A percentile compares a stretch with the other conserved stretches of the same genome.
Conservation (phyloP, 2,797 vertebrate genomes). For the Pantherophis vulpinus region DNA sequence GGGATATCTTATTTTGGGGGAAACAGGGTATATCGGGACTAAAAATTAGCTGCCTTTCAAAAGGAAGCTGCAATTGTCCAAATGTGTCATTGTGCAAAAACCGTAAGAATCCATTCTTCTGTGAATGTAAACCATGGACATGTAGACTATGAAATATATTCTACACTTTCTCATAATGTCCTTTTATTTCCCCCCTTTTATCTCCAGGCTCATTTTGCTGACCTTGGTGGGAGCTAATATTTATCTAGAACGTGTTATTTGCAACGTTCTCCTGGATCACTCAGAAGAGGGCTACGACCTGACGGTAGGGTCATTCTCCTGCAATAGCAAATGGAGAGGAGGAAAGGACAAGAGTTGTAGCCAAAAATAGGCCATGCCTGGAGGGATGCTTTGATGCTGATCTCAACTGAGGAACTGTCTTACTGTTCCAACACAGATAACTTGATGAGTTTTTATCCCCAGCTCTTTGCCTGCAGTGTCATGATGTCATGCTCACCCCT, state of each 20-base stretch:
- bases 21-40: too few species aligned
- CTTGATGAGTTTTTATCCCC: background rate
- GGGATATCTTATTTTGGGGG: too few species aligned
- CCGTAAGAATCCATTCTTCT: background rate
- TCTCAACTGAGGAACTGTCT: constrained; percentile 8
- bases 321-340: background rate
- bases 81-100: background rate
- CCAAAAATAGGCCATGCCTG: background rate
- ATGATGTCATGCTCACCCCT: background rate
- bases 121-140: background rate
- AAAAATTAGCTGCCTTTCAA: background rate
- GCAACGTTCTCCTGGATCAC: constrained; percentile 63
- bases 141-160: background rate
- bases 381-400: background rate
- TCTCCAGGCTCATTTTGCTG: constrained; percentile 69
- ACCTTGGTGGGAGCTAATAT: constrained; percentile 73
- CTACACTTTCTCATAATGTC: background rate
- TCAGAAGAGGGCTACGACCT: constrained; percentile 67
- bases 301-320: constrained; percentile 61
- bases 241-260: constrained; percentile 76
- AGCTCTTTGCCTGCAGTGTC: background rate
- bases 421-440: background rate
- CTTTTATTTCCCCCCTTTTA: background rate
- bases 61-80: background rate
- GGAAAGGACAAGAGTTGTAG: background rate